Base-by-base conservation (phyloP, 2,888 invertebrate genomes). In the Halictus ligatus region DNA sequence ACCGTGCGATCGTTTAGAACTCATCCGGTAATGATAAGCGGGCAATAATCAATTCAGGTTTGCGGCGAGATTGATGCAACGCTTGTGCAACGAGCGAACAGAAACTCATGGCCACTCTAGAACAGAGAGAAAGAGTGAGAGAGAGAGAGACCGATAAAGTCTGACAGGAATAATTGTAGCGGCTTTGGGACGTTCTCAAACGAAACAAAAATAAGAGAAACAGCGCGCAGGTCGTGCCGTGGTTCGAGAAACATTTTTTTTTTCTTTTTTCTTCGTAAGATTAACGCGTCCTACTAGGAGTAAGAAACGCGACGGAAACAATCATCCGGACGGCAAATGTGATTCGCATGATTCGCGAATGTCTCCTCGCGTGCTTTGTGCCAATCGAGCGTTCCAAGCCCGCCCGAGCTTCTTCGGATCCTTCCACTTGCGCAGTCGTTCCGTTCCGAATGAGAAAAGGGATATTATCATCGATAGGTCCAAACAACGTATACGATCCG, bases 401-500 rank as follows among this genome's bases (percentile, higher is more conserved):
- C 77, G 71, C 54, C 78, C 60, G 64, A 72, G n/a, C 43, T 54
- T 72, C 67, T 46, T 81, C 18, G 58, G 40, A 74, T 74, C 67
- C 46, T 85, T 67, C 67, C 75, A 21, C 25, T 67, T 35, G 64
- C 29, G 72, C 46, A 69, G 21, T 25, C 58, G 40, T 81, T 35
- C 18, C 67, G 40, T 67, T 54, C n/a, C n/a, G 43, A 69, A 54
- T 4, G 69, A 69, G 69, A 69, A 40, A 69, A 58, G 15, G 48
- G 43, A 6, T 46, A 72, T 64, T 46, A 72, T 64, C 69, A 64
- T 64, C 69, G 18, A 69, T 83, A 80, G 80, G 83, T 80, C 78
- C 78, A 87, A 83, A 72, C 76, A 87, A 83, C 25, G 83, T 87
- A 87, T 87, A 87, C 87, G 83, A 87, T 79, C 78, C 64, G 60